Percentiles rank a stretch among this genome's conserved stretches.
phyloP scores from a whole-genome alignment of 2,113 vertebrate genomes.

The Pseudois nayaur region DNA sequence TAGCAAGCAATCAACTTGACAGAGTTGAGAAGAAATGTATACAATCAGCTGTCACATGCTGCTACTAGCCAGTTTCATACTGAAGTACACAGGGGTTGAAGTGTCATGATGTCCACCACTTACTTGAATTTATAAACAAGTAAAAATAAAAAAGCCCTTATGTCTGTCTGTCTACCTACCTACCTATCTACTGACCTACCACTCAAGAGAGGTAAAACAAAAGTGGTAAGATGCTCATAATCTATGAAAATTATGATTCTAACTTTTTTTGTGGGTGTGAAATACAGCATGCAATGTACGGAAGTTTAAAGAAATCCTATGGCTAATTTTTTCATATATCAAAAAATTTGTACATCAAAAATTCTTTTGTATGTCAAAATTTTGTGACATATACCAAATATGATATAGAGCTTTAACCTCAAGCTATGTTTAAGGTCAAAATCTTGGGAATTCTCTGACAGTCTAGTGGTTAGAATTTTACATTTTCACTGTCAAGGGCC shows the following conservation, averaged over 20 bases:
- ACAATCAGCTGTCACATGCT: background rate
- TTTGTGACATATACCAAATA: background rate
- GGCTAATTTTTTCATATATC: background rate
- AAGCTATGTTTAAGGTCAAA: slow-evolving; percentile 12
- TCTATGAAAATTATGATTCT: background rate
- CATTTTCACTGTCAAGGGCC: background rate
- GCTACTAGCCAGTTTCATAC: background rate
- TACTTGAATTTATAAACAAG: slow-evolving; percentile 7
- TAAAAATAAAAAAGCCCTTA: background rate
- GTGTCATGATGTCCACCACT: background rate
- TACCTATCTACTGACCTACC: background rate
- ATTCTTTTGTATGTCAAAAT: background rate
- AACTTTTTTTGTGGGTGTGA: background rate
- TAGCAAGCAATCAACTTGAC: background rate
- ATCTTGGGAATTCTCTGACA: background rate
- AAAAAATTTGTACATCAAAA: background rate
- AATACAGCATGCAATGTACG: background rate
- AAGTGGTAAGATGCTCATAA: background rate
- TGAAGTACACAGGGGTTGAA: background rate
- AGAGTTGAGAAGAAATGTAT: background rate
- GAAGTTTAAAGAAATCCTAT: background rate
- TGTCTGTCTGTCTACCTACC: background rate
- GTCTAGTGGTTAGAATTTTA: background rate
- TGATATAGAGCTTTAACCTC: background rate
- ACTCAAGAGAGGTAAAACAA: background rate